These are phyloP conservation scores for Salticus scenicus DNA, from an alignment of 2,888 invertebrate genomes.

Conservation along the genomic window DNA sequence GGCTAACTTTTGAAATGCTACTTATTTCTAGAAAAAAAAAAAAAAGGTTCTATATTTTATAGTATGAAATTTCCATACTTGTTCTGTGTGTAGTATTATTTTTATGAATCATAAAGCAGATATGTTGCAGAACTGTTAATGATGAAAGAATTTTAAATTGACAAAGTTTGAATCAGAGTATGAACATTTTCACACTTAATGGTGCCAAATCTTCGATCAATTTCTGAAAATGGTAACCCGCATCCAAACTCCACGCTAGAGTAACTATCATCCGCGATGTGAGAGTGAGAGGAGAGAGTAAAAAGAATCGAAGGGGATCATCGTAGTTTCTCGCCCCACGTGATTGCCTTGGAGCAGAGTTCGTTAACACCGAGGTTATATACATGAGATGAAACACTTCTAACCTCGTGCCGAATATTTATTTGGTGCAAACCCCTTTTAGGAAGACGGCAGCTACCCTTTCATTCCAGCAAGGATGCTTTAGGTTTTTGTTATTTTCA, in stretches of 20 bases:
- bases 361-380: slow-evolving; percentile 26
- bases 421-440: slow-evolving; percentile 11
- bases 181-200: too few relatives aligned
- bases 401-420: slow-evolving; percentile 29
- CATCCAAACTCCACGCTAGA: slow-evolving; percentile 1
- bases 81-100: too few relatives aligned
- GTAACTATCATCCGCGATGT: not conserved
- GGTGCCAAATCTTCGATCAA: not conserved
- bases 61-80: too few relatives aligned
- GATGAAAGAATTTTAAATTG: too few relatives aligned
- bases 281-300: not conserved
- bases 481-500: not conserved
- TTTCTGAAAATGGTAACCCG: not conserved
- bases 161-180: too few relatives aligned
- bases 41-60: too few relatives aligned
- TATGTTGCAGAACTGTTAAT: too few relatives aligned
- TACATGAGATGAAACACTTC: slow-evolving; percentile 14
- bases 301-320: not conserved
- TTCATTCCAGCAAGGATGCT: not conserved
- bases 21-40: too few relatives aligned
- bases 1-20: too few relatives aligned
- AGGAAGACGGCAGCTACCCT: not conserved
- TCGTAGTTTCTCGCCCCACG: not conserved
- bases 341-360: slow-evolving; percentile 19
- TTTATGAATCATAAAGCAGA: too few relatives aligned